These are phyloP conservation scores for Hiodon tergisus DNA, from an alignment of 2,113 vertebrate species.

Conservation along the genomic window DNA sequence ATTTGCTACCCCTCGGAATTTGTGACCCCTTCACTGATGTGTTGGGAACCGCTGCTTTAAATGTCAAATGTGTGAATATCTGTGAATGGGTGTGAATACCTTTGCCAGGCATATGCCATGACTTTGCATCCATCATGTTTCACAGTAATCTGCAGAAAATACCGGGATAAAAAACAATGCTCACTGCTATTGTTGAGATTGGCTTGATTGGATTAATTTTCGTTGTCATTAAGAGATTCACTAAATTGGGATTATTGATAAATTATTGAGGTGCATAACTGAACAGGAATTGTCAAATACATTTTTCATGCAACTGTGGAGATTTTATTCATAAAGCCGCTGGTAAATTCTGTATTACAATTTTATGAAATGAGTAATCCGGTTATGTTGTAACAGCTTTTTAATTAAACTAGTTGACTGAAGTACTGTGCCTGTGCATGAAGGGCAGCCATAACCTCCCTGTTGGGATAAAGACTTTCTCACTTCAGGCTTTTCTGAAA, in stretches of 20 bases:
- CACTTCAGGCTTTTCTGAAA: neutral
- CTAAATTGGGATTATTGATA: neutral
- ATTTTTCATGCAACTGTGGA: neutral
- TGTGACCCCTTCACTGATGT: too few species aligned
- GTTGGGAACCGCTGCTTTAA: too few species aligned
- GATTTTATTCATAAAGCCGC: neutral
- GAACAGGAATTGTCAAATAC: neutral
- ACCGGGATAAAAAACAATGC: neutral
- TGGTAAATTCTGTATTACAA: neutral
- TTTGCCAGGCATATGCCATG: too few species aligned
- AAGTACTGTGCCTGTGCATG: slow-evolving; percentile 2
- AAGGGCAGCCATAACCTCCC: slow-evolving; percentile 7
- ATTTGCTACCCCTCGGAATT: too few species aligned
- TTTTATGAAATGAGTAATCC: slow-evolving; percentile 16
- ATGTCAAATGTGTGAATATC: too few species aligned
- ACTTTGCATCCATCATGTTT: too few species aligned
- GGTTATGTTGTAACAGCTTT: slow-evolving; percentile 7
- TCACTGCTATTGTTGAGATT: neutral
- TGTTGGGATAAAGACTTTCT: neutral
- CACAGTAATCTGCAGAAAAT: neutral
- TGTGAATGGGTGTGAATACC: too few species aligned
- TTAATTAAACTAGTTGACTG: slow-evolving; percentile 16
- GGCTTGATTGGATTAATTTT: neutral
- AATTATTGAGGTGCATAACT: neutral
- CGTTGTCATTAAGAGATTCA: neutral